Evolutionary conservation across 1,140 invertebrate species (phyloP), one percentile per base, ranked within the genome.

Genomic region (Antheraea pernyi): DNA sequence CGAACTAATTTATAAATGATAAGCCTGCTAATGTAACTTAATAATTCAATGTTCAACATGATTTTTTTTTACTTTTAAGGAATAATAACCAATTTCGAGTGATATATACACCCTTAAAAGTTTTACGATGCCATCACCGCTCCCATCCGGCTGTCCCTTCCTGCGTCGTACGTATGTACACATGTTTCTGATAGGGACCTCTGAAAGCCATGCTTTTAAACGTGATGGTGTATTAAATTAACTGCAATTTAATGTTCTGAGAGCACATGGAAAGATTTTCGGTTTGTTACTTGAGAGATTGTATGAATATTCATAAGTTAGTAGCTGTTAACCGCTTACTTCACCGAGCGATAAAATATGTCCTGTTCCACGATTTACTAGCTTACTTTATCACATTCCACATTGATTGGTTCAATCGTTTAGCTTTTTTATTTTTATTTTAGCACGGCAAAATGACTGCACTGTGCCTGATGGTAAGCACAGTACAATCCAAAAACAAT

Each of bases 71-170:
- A 53, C 6, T 53, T 53, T 53, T 53, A 53, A 53, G 46, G 4
- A 53, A 53, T 53, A 42, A 42, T 42, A 11, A 42, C 39, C 7
- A 11, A 9, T 53, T 53, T 53, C 46, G 46, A 53, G 46, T 53
- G 46, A 53, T 53, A 53, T 53, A 53, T 53, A 53, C 46, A 53
- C 16, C 58, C 18, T 19, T 60, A 65, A 16, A 63, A 61, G 46
- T 70, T 70, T 70, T 70, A 70, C 65, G 69, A 60, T 59, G 63
- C 36, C 69, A 65, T 66, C 39, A 39, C 13, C 58, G 36, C 1
- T 66, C 63, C 63, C 63, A 65, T 70, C 69, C 69, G 64, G 18
- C 46, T 65, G 53, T 59, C 48, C 63, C 53, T 58, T 30, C 37
- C 69, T 63, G 69, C 36, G 7, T 53, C 46, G 5, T 2, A 53